These are phyloP conservation scores for Apamea epomidion DNA, from an alignment of 2,888 invertebrate genomes.

Conservation along the genomic window DNA sequence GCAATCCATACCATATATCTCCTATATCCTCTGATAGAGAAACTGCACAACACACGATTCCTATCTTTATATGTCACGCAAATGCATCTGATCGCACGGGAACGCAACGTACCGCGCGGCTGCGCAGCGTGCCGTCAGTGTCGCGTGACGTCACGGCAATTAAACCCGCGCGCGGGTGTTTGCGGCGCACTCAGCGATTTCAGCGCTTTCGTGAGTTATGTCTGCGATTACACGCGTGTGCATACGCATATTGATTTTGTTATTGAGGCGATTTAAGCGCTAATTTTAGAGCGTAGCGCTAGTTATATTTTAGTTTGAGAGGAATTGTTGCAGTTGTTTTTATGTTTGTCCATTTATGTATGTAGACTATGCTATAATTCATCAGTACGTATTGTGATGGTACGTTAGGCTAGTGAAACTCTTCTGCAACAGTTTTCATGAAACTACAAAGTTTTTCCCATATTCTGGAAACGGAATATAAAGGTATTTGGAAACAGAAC, in stretches of 20 bases:
- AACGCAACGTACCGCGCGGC: neutral
- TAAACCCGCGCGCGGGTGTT: constrained; percentile 40
- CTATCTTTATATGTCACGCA: constrained; percentile 6
- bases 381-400: neutral
- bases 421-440: neutral
- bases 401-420: neutral
- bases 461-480: neutral
- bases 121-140: constrained; percentile 1
- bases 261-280: constrained; percentile 25
- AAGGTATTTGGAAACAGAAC: neutral
- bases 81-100: constrained; percentile 12
- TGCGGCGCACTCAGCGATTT: constrained; percentile 44
- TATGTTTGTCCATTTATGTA: neutral
- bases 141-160: constrained; percentile 45
- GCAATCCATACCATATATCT: neutral
- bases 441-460: neutral
- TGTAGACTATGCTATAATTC: neutral
- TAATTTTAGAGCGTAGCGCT: constrained; percentile 14
- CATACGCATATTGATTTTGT: constrained; percentile 42
- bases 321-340: constrained; percentile 1
- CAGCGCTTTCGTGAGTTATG: constrained; percentile 48
- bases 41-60: neutral
- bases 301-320: constrained; percentile 2
- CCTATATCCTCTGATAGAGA: neutral
- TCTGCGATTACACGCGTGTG: constrained; percentile 23